Evolutionary conservation across 2,888 invertebrate species (phyloP).

Genomic region (Mythimna lalbum): DNA sequence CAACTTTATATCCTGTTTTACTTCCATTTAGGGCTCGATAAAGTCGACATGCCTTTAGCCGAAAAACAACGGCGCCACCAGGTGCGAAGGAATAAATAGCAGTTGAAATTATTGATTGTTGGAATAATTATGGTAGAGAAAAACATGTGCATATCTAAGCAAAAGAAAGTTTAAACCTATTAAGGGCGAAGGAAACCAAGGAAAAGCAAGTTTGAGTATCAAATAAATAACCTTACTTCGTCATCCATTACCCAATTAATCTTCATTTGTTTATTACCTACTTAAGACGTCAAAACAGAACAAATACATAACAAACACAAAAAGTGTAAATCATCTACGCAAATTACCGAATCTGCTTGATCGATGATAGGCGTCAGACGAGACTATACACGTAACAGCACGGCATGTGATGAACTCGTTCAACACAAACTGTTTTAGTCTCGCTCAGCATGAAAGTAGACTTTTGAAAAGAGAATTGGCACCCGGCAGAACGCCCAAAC

Average conservation of each 20-base stretch:
- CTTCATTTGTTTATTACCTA: slow-evolving; percentile 4
- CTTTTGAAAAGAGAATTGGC: slow-evolving; percentile 50
- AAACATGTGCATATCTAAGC: not conserved
- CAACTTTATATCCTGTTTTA: slow-evolving; percentile 79
- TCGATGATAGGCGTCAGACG: slow-evolving; percentile 56
- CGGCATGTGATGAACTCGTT: slow-evolving; percentile 24
- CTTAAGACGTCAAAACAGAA: slow-evolving; percentile 23
- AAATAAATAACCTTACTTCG: not conserved
- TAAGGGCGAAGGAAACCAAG: not conserved
- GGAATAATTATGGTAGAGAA: not conserved
- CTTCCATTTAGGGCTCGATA: slow-evolving; percentile 73
- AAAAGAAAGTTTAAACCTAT: not conserved
- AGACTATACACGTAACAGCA: slow-evolving; percentile 25
- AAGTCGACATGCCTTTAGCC: not conserved
- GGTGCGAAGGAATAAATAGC: not conserved
- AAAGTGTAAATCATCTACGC: slow-evolving; percentile 18
- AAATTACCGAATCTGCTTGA: slow-evolving; percentile 47
- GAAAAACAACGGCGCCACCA: slow-evolving; percentile 12
- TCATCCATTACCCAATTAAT: slow-evolving; percentile 19
- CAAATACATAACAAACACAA: slow-evolving; percentile 11
- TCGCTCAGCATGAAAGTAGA: slow-evolving; percentile 40
- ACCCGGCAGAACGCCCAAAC: slow-evolving; percentile 60
- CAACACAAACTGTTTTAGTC: slow-evolving; percentile 31
- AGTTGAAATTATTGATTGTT: not conserved
- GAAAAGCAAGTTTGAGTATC: not conserved